phyloP scores from a whole-genome alignment of 2,888 invertebrate genomes.

The Mactromeris polynyma region DNA sequence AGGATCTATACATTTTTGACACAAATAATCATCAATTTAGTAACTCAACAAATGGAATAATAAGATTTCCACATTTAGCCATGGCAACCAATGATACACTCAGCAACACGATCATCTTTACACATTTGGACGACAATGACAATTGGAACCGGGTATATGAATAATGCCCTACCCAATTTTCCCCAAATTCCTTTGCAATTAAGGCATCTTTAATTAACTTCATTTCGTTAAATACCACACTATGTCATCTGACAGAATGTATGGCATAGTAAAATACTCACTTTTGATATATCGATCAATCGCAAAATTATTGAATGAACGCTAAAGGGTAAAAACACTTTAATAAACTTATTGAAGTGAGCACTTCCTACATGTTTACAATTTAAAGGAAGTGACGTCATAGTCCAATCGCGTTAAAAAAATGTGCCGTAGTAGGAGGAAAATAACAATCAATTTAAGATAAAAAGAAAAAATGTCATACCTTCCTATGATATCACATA shows the following conservation, averaged over 20 bases:
- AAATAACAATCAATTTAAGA: neutral
- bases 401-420: neutral
- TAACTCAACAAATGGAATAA: too few species aligned
- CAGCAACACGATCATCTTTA: neutral
- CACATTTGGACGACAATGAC: neutral
- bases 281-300: neutral
- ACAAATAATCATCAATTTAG: too few species aligned
- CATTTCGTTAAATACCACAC: neutral
- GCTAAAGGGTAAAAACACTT: neutral
- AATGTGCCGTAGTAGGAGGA: neutral
- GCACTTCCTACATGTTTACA: slow-evolving; percentile 74
- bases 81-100: too few species aligned
- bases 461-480: neutral
- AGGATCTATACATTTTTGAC: too few species aligned
- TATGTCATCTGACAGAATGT: neutral
- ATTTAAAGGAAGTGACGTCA: slow-evolving; percentile 77
- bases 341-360: slow-evolving; percentile 15
- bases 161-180: slow-evolving; percentile 4
- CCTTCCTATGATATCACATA: neutral
- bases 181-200: slow-evolving; percentile 11
- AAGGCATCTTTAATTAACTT: neutral
- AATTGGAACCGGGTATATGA: neutral
- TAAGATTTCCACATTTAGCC: too few species aligned
- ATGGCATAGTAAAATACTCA: neutral
- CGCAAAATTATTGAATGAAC: neutral